Percentiles rank a stretch among this genome's conserved stretches.
Conservation (phyloP, 2,113 vertebrate genomes). For the Verasper variegatus region DNA sequence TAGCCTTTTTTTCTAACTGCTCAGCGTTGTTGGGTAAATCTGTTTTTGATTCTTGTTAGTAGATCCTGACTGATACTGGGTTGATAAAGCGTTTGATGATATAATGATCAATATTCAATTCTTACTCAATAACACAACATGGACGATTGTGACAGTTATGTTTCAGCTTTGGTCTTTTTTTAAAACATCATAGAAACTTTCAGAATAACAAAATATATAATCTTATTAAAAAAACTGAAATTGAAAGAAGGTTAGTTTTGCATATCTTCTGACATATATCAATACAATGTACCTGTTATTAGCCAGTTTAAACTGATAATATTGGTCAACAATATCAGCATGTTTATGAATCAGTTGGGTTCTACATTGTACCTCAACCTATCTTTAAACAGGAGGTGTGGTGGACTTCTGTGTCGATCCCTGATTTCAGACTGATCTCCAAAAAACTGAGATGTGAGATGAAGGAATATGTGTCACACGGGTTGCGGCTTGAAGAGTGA, state of each 20-base stretch:
- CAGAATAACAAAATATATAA: background rate
- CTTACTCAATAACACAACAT: no score
- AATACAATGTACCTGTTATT: background rate
- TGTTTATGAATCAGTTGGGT: slow-evolving; percentile 1
- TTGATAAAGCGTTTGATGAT: background rate
- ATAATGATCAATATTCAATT: no score
- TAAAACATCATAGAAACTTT: no score
- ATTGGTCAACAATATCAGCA: background rate
- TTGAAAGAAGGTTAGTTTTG: background rate
- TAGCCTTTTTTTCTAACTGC: slow-evolving; percentile 19
- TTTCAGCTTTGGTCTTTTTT: no score
- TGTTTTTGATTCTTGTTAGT: slow-evolving; percentile 14
- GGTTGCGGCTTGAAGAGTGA: background rate
- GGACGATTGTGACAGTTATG: no score
- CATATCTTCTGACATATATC: background rate
- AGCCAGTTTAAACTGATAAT: background rate
- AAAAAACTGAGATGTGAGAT: slow-evolving; percentile 18
- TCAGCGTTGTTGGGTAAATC: background rate
- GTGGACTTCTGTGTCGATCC: background rate
- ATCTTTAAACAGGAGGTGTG: slow-evolving; percentile 20
- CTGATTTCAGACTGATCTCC: slow-evolving; percentile 7
- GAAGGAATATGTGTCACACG: slow-evolving; percentile 43
- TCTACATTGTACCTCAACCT: slow-evolving; percentile 1
- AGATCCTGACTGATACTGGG: slow-evolving; percentile 18
- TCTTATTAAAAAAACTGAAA: background rate